Evolutionary conservation across 2,113 vertebrate genomes (phyloP).

Genomic region (Ranitomeya imitator): DNA sequence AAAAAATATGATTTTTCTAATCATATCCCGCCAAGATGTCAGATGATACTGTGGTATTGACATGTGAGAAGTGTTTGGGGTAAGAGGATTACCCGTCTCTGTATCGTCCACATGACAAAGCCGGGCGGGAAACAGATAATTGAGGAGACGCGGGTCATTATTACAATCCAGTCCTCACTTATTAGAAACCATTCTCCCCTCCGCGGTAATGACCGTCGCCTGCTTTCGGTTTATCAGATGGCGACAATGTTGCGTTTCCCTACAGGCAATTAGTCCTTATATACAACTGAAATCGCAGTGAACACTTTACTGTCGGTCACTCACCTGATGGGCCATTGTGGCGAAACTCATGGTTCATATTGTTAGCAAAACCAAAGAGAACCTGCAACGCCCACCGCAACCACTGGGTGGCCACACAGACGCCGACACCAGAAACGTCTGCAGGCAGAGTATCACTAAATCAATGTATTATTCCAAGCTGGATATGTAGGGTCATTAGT

Average conservation of each 20-base stretch:
- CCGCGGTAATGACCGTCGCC: background rate
- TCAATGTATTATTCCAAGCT: too few species aligned
- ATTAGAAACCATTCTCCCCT: background rate
- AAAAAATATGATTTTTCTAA: too few species aligned
- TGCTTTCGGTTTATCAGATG: background rate
- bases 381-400: too few species aligned
- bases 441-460: too few species aligned
- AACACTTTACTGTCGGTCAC: too few species aligned
- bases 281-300: too few species aligned
- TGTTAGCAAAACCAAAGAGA: too few species aligned
- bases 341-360: too few species aligned
- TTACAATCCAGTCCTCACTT: background rate
- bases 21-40: background rate
- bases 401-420: too few species aligned
- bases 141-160: conserved; percentile 23
- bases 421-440: too few species aligned
- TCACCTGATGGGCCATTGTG: too few species aligned
- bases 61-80: background rate
- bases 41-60: background rate
- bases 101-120: background rate
- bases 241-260: background rate
- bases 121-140: background rate
- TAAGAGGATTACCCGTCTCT: conserved; percentile 30
- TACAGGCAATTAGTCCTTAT: background rate
- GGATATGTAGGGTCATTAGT: too few species aligned